Evolutionary conservation across 2,888 invertebrate species (phyloP), one percentile per base, ranked within the genome.

Genomic region (Limnephilus marmoratus): DNA sequence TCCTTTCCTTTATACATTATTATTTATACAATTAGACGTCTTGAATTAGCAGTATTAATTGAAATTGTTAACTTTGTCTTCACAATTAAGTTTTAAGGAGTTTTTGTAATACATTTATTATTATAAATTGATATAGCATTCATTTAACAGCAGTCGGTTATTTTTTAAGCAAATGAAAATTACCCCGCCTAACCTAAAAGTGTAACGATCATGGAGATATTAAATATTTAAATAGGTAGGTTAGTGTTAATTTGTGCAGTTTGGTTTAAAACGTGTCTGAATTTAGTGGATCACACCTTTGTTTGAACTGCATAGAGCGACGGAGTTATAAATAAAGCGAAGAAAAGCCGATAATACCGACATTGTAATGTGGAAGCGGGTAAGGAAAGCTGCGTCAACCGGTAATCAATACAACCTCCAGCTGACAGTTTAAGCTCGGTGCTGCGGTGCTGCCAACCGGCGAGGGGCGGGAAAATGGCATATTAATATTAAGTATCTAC

Each of bases 371-470:
- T 37, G 85, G 31, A 90, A 90, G 9, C 88, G 68, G 88, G 15
- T 88, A 37, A 37, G 88, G 31, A 88, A 88, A 80, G 41, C 80
- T 31, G 89, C 90, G 91, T 49, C 86, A 87, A 90, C 86, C 89
- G 92, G 93, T 92, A 90, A 93, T 93, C 93, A 90, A 93, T 93
- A 93, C 92, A 68, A 24, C 68, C 68, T n/a, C 7, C 68, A 93
- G 93, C 93, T 93, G 93, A 93, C 91, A 89, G 88, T 7, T 90
- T 87, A 68, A 89, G 88, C 18, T 90, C 90, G 41, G 85, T 90
- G 85, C 45, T 45, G 41, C 45, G 12, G 45, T 45, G 49, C 85
- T 85, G 85, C 90, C 90, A 90, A 45, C 68, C 68, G 68, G 68
- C 68, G 53, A 37, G 90, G 37, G 81, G 83, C 49, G 53, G 90